Conservation (phyloP, 2,113 vertebrate species). For the Heterotilapia buettikoferi region DNA sequence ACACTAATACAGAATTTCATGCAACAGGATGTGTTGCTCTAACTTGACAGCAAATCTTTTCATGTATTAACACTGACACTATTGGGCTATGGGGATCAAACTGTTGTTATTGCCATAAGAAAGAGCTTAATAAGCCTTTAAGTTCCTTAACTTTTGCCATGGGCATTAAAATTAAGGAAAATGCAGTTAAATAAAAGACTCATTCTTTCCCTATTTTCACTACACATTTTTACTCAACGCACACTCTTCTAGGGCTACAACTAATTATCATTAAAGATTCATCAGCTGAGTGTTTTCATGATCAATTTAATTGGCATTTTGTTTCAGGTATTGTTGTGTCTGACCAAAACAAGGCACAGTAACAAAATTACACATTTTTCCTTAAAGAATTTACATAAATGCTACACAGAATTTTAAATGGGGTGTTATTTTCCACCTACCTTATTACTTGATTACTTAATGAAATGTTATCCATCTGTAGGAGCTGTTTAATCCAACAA, state of each 20-base stretch:
- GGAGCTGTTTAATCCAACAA: not conserved
- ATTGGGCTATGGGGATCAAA: not conserved
- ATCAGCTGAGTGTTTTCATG: not conserved
- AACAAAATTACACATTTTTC: not conserved
- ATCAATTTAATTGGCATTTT: not conserved
- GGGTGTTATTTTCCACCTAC: not conserved
- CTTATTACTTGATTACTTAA: not conserved
- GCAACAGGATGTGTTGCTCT: not conserved
- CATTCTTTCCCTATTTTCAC: not conserved
- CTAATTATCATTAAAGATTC: not conserved
- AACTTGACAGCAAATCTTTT: not conserved
- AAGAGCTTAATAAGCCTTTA: not conserved
- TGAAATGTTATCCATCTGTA: not conserved
- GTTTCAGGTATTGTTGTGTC: not conserved
- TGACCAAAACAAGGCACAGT: not conserved
- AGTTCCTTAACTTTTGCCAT: not conserved
- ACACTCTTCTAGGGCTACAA: not conserved
- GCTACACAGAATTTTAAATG: not conserved
- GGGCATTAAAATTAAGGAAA: not conserved
- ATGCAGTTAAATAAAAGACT: not conserved
- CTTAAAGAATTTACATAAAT: not conserved
- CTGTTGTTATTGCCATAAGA: not conserved
- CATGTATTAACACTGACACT: not conserved
- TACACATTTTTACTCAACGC: not conserved
- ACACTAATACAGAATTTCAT: not conserved